Evolutionary conservation across 2,113 vertebrate genomes (phyloP).

Genomic region (Manacus vitellinus): DNA sequence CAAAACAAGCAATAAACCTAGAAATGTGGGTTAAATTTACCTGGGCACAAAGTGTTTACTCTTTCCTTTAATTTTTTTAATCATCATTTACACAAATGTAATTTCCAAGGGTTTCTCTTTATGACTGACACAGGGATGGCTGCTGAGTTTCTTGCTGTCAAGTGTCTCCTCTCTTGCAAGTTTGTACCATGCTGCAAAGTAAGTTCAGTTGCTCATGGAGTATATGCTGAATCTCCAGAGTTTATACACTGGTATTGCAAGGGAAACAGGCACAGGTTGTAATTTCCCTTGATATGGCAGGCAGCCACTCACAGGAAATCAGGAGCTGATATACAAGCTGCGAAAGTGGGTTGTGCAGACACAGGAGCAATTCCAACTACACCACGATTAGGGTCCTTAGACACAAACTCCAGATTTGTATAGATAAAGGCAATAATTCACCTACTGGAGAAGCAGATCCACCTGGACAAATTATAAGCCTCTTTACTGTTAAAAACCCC

Average conservation of each 20-base stretch:
- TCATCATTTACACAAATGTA: not conserved
- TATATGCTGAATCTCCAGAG: not conserved
- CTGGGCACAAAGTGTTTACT: not conserved
- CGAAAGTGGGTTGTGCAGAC: not conserved
- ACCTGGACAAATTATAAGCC: not conserved
- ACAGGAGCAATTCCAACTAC: not conserved
- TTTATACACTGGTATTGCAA: not conserved
- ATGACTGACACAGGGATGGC: not conserved
- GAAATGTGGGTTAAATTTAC: not conserved
- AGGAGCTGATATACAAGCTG: not conserved
- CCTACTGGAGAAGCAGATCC: not conserved
- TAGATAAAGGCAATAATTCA: not conserved
- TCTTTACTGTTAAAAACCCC: not conserved
- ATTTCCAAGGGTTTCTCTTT: not conserved
- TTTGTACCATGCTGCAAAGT: not conserved
- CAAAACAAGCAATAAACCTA: not conserved
- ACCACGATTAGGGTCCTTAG: not conserved
- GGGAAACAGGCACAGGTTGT: not conserved
- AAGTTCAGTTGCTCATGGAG: not conserved
- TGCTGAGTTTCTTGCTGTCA: not conserved
- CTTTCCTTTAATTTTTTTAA: not conserved
- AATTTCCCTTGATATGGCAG: not conserved
- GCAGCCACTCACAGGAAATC: not conserved
- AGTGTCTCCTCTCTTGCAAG: not conserved
- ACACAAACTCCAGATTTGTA: not conserved